A percentile compares a stretch with the other conserved stretches of the same genome.
Conservation (phyloP, 2,797 vertebrate species). For the Australoheros facetus region DNA sequence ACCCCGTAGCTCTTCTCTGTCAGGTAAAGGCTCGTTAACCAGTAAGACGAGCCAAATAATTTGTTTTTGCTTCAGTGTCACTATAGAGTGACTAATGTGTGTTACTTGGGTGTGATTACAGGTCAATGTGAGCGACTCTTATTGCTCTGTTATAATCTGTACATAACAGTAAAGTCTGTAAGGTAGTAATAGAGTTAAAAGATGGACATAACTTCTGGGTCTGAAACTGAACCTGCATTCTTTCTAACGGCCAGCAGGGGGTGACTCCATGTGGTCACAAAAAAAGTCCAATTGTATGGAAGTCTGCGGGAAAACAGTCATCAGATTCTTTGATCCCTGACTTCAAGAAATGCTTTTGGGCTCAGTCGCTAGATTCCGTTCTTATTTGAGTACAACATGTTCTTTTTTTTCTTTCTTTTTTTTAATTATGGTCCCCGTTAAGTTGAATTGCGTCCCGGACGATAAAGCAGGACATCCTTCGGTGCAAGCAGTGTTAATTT, state of each 20-base stretch:
- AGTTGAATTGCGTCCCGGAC: neutral
- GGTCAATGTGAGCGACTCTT: neutral
- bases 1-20: conserved; percentile 92
- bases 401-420: neutral
- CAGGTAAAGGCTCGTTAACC: conserved; percentile 82
- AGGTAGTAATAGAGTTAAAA: neutral
- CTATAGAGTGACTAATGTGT: neutral
- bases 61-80: neutral
- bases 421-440: neutral
- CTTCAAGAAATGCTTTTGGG: neutral
- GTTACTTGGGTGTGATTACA: neutral
- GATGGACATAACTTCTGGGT: neutral
- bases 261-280: neutral
- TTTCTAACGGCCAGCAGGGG: neutral
- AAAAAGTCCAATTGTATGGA: too few relatives aligned
- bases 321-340: neutral
- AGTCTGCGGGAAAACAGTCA: neutral
- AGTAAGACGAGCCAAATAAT: neutral
- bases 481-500: too few relatives aligned
- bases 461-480: neutral
- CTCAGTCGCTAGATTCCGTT: neutral
- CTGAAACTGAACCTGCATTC: neutral
- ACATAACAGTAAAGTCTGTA: neutral
- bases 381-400: neutral
- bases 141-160: neutral